phyloP scores from a whole-genome alignment of 1,140 invertebrate genomes.

The Hylyphantes graminicola region DNA sequence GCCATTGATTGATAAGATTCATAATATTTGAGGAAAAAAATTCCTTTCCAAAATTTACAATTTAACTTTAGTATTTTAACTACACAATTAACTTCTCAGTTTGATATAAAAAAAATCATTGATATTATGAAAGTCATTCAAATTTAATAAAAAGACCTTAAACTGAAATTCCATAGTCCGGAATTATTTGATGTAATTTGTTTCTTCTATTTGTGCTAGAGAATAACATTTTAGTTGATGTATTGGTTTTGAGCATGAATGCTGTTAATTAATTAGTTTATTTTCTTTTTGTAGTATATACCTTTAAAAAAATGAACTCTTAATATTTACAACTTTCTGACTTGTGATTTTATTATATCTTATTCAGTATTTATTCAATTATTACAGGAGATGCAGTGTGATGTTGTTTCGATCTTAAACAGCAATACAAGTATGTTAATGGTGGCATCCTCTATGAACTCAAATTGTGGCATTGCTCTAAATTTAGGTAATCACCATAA shows the following conservation, averaged over 20 bases:
- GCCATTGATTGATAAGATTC: neutral
- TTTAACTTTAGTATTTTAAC: neutral
- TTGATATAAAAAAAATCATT: neutral
- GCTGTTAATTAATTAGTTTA: neutral
- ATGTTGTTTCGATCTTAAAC: conserved; percentile 33
- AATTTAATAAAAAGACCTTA: too few relatives aligned
- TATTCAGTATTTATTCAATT: too few relatives aligned
- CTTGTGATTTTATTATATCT: conserved; percentile 1
- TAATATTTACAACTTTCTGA: neutral
- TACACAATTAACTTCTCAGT: neutral
- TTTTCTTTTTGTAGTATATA: neutral
- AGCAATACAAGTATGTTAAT: conserved; percentile 24
- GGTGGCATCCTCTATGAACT: conserved; percentile 21
- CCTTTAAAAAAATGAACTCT: neutral
- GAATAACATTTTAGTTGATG: neutral
- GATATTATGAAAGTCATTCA: neutral
- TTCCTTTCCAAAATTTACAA: neutral
- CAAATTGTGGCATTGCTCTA: conserved; percentile 36
- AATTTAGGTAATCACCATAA: conserved; percentile 29
- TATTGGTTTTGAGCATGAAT: neutral
- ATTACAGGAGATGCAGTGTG: conserved; percentile 3
- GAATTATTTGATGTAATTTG: too few relatives aligned
- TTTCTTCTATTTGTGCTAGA: neutral
- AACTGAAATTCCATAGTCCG: too few relatives aligned
- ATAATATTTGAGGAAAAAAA: neutral